Base-by-base conservation (phyloP, 2,888 invertebrate genomes). In the Patella ulyssiponensis region DNA sequence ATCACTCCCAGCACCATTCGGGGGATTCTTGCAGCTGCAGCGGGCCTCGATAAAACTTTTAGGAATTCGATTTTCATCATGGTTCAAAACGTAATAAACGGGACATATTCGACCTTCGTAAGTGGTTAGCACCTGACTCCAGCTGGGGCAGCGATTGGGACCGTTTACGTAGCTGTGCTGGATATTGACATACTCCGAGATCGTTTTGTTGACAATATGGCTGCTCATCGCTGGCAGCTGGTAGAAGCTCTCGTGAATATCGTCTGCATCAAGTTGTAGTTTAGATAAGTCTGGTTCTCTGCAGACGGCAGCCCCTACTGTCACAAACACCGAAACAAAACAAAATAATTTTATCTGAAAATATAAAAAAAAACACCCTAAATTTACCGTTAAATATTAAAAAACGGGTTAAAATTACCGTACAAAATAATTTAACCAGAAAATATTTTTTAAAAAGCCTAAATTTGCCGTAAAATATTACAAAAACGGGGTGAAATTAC, bases 201-300 rank as follows among this genome's bases (percentile, higher is more conserved):
- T 17, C 0, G 70, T 54, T 9, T 54, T 44, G 70, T 75, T 75
- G 70, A 53, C 70, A 20, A 75, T 70, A 11, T 52, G 69, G 69
- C 54, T 17, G 7, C n/a, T 20, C 15, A 75, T 52, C 12, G 75
- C 14, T 1, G 75, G 75, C n/a, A 75, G 54, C 27, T 70, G 75
- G 27, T 70, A 75, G 27, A 75, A 75, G 20, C 75, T 75, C 20
- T 70, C 75, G 17, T 75, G 75, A 23, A 74, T 58, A 51, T 44
- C 17, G 20, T 74, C 69, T 15, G 23, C 64, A 23, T 64, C 64
- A 20, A 64, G 64, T 64, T 23, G 20, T 20, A 64, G 20, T 23
- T 64, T 64, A 14, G 64, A 64, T 23, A 64, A 12, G 11, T 64
- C 64, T n/a, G 64, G 64, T 11, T 64, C 64, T 9, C 5, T 44